These are phyloP conservation scores for Chalcosyrphus nemorum DNA, from an alignment of 2,888 invertebrate genomes.

Conservation along the genomic window DNA sequence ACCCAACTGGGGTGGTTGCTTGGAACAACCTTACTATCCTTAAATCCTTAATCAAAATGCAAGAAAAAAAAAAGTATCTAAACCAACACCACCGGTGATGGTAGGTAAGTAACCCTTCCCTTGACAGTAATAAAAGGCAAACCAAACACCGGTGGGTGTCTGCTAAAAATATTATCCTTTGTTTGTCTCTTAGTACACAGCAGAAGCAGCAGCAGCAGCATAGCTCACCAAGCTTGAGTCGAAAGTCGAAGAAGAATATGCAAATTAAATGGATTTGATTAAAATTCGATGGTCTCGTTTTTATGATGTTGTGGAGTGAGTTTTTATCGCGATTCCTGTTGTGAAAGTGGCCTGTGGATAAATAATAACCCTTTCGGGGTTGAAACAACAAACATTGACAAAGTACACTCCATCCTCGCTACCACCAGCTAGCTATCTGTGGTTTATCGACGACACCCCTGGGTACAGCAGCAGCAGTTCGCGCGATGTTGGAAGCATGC, in stretches of 20 bases:
- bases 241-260: slow-evolving; percentile 64
- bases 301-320: slow-evolving; percentile 69
- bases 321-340: slow-evolving; percentile 73
- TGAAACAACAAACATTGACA: slow-evolving; percentile 70
- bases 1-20: background rate
- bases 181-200: slow-evolving; percentile 51
- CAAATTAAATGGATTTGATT: slow-evolving; percentile 73
- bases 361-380: slow-evolving; percentile 73
- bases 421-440: slow-evolving; percentile 59
- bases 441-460: slow-evolving; percentile 70
- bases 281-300: slow-evolving; percentile 73
- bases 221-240: slow-evolving; percentile 32
- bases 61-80: background rate
- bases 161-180: slow-evolving; percentile 70
- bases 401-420: slow-evolving; percentile 55
- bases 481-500: slow-evolving; percentile 20
- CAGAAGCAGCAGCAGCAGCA: too few relatives aligned
- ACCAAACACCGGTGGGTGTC: slow-evolving; percentile 71
- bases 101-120: slow-evolving; percentile 55
- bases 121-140: slow-evolving; percentile 66
- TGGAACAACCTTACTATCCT: slow-evolving; percentile 35
- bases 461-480: slow-evolving; percentile 16
- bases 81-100: slow-evolving; percentile 16
- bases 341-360: slow-evolving; percentile 71
- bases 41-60: slow-evolving; percentile 51